Conservation (phyloP, 2,797 vertebrate genomes). For the Calcarius lapponicus region DNA sequence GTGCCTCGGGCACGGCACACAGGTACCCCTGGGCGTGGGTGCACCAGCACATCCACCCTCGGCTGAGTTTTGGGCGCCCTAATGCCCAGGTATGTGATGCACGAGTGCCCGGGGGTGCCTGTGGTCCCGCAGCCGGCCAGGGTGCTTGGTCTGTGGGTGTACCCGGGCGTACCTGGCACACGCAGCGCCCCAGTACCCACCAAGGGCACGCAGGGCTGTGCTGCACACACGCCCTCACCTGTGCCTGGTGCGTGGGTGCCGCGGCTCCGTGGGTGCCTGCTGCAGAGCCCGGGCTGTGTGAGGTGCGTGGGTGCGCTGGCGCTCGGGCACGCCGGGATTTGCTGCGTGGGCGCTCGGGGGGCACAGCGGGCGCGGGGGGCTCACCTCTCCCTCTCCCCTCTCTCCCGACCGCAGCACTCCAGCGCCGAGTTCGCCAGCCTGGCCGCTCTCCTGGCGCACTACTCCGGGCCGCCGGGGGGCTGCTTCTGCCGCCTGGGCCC, state of each 20-base stretch:
- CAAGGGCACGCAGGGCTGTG: fast-evolving
- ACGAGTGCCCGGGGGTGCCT: fast-evolving
- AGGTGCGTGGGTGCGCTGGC: not conserved
- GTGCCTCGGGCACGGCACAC: not conserved
- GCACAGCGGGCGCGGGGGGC: fast-evolving
- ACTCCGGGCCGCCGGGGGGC: conserved; percentile 74
- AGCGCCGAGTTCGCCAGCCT: conserved; percentile 82
- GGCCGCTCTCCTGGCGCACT: conserved; percentile 86
- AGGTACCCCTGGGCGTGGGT: not conserved
- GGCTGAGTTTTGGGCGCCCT: no score
- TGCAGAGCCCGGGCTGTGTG: not conserved
- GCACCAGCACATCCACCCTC: not conserved
- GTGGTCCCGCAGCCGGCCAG: fast-evolving
- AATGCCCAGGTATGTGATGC: no score
- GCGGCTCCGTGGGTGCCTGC: not conserved
- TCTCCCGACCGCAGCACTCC: conserved; percentile 77
- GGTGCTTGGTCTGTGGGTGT: not conserved
- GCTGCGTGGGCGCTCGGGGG: not conserved
- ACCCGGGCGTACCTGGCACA: not conserved
- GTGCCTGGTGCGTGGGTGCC: fast-evolving
- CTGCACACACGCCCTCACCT: fast-evolving
- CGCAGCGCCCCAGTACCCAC: fast-evolving
- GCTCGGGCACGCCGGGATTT: no score
- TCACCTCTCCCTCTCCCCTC: not conserved
- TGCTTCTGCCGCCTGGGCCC: conserved; percentile 83